Evolutionary conservation across 2,888 invertebrate genomes (phyloP), one percentile per base, ranked within the genome.

Genomic region (Philonicus albiceps): DNA sequence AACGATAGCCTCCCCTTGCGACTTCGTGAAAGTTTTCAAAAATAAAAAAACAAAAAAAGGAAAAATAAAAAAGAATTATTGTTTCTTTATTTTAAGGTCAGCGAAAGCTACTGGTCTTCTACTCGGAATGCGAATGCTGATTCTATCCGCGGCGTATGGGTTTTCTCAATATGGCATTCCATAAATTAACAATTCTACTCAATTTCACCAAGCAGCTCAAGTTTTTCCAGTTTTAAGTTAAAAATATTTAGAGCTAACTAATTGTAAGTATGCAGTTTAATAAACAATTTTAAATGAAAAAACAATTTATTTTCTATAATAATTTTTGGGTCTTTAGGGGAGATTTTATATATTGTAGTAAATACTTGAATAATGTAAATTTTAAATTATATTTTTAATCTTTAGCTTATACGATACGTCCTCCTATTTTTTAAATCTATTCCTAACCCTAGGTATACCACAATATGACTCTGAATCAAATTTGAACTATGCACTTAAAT

Each of bases 51-150:
- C n/a, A n/a, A n/a, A n/a, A n/a, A n/a, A n/a, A n/a, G n/a, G n/a
- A n/a, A n/a, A 31, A 31, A 31, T 5, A 43, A 43, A n/a, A 40
- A 11, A 31, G 31, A 76, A 40, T 40, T 40, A 76, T 76, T 76
- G 76, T 76, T 76, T 76, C 22, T 19, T 76, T 22, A 76, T 76
- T 80, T 80, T 80, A 80, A 80, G 80, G 80, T 53, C 80, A 80
- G 80, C 31, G 80, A 80, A 80, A 80, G 80, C 80, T 76, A 74
- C 34, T 64, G 64, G 64, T 64, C 64, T 64, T 64, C 64, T 64
- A 64, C 64, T 7, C 8, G 64, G 64, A 64, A 64, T 64, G 64
- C 64, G 11, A 22, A 64, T 64, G 64, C 8, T 22, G 27, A 64
- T 64, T 64, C 64, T 64, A 64, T 22, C 64, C 64, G 64, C 64